These are phyloP conservation scores for Lycia hirtaria DNA, from an alignment of 2,888 invertebrate genomes.

Conservation along the genomic window DNA sequence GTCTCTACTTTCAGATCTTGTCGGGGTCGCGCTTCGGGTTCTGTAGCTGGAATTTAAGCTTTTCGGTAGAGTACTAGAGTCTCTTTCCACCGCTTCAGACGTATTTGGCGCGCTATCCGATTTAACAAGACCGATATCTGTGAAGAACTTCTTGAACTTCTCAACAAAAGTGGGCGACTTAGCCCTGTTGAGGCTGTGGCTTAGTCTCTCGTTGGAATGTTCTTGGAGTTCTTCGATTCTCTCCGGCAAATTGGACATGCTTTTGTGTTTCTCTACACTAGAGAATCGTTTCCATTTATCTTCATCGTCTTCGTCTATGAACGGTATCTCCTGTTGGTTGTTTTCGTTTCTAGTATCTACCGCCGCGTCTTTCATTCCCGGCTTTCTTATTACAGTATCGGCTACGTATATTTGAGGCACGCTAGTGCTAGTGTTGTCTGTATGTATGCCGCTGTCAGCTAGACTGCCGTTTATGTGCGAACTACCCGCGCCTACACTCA, in stretches of 20 bases:
- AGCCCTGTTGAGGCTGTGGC: slow-evolving; percentile 72
- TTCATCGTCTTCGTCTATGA: slow-evolving; percentile 78
- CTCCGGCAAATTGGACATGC: slow-evolving; percentile 78
- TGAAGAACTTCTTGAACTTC: slow-evolving; percentile 78
- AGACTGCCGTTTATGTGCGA: slow-evolving; percentile 79
- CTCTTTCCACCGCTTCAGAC: slow-evolving; percentile 35
- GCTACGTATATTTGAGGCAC: slow-evolving; percentile 75
- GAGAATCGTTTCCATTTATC: slow-evolving; percentile 61
- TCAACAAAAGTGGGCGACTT: slow-evolving; percentile 80
- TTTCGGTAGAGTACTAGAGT: slow-evolving; percentile 69
- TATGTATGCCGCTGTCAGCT: slow-evolving; percentile 80
- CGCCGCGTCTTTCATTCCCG: slow-evolving; percentile 68
- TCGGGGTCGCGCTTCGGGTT: slow-evolving; percentile 66
- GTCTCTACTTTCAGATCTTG: slow-evolving; percentile 61
- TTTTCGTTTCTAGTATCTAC: slow-evolving; percentile 80
- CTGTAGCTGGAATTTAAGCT: slow-evolving; percentile 70
- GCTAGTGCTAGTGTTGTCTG: slow-evolving; percentile 78
- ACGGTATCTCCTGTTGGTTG: slow-evolving; percentile 79
- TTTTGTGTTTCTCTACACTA: slow-evolving; percentile 73
- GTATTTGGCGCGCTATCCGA: slow-evolving; percentile 55
- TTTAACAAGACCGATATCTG: slow-evolving; percentile 74
- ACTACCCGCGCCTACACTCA: slow-evolving; percentile 76
- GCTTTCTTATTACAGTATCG: slow-evolving; percentile 58
- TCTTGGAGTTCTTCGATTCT: slow-evolving; percentile 71
- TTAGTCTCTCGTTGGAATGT: slow-evolving; percentile 65